A percentile compares a stretch with the other conserved stretches of the same genome.
Evolutionary conservation across 23 tunicate species (phyloP).

Genomic region (Diplosoma virens): DNA sequence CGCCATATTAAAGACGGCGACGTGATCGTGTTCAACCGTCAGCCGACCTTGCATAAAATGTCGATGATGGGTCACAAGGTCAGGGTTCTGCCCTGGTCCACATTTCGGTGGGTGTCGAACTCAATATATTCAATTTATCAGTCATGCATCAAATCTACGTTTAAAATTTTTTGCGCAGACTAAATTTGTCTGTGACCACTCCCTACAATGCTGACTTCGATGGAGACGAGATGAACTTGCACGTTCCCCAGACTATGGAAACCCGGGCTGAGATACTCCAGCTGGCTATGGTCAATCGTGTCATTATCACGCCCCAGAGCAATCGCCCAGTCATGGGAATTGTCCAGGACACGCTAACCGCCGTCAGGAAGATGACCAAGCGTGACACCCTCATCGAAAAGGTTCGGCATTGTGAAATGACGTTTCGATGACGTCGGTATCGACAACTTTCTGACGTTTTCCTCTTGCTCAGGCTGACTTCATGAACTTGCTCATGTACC

Average conservation of each 20-base stretch:
- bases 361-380: conserved; percentile 98
- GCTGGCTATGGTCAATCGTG: conserved; percentile 91
- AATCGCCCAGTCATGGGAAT: conserved; percentile 99
- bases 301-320: conserved; percentile 97
- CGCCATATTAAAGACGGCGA: conserved; percentile 97
- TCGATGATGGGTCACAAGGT: conserved; percentile 99
- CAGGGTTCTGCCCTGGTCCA: conserved; percentile 97
- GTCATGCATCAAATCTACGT: no score
- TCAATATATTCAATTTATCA: background rate
- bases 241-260: conserved; percentile 99
- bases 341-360: conserved; percentile 99
- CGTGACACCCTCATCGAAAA: conserved; percentile 94
- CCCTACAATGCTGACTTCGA: conserved; percentile 99
- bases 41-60: conserved; percentile 99
- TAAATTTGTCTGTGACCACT: conserved; percentile 97
- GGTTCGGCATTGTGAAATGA: no score
- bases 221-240: conserved; percentile 99
- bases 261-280: conserved; percentile 97
- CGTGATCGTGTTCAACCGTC: conserved; percentile 97
- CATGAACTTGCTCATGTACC: conserved; percentile 93
- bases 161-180: conserved; percentile 41
- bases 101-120: conserved; percentile 67
- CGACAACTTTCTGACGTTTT: background rate
- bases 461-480: conserved; percentile 54
- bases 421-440: no score